Evolutionary conservation across 2,113 vertebrate species (phyloP).

Genomic region (Esox niger): DNA sequence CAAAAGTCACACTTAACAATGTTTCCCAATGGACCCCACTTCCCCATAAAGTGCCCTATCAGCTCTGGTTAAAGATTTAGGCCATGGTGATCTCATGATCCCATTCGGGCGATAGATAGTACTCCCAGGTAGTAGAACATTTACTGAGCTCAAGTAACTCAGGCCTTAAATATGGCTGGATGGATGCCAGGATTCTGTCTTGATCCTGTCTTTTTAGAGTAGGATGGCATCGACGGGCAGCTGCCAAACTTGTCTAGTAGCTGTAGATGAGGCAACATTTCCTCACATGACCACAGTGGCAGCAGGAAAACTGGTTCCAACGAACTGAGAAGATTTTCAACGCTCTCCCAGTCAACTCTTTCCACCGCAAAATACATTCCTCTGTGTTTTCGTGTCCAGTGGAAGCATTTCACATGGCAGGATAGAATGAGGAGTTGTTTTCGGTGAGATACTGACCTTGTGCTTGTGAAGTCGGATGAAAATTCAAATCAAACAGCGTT

Average conservation of each 20-base stretch:
- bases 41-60: too few relatives aligned
- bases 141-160: constrained; percentile 1
- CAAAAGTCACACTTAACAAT: neutral
- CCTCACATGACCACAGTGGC: constrained; percentile 31
- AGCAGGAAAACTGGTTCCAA: constrained; percentile 42
- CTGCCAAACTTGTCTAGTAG: constrained; percentile 37
- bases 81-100: neutral
- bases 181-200: constrained; percentile 21
- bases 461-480: neutral
- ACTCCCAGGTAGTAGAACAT: constrained; percentile 18
- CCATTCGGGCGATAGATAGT: constrained; percentile 35
- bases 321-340: constrained; percentile 50
- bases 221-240: constrained; percentile 16
- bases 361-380: constrained; percentile 46
- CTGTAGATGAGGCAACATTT: constrained; percentile 35
- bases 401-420: constrained; percentile 22
- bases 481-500: neutral
- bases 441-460: neutral
- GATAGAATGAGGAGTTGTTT: constrained; percentile 19
- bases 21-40: too few relatives aligned
- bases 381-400: constrained; percentile 44
- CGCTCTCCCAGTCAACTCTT: constrained; percentile 46
- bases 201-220: constrained; percentile 16
- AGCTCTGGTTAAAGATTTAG: too few relatives aligned
- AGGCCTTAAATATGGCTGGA: constrained; percentile 12